Conservation (phyloP, 2,888 invertebrate species). For the Atethmia centrago region DNA sequence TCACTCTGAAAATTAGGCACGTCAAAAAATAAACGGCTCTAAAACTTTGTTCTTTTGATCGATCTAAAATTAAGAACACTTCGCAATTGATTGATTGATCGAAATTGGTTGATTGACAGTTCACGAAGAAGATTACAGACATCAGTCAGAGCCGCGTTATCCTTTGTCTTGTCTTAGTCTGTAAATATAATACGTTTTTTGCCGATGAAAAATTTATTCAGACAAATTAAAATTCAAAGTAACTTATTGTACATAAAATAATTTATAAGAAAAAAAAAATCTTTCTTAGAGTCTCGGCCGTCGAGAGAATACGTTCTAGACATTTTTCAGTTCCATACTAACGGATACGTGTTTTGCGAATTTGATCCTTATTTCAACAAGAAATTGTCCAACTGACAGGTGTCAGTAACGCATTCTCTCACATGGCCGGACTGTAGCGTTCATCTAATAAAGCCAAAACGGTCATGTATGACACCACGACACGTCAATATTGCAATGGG, state of each 20-base stretch:
- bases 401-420: too few species aligned
- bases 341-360: too few species aligned
- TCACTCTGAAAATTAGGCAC: neutral
- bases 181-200: slow-evolving; percentile 1
- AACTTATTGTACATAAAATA: neutral
- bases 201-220: neutral
- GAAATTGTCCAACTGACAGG: too few species aligned
- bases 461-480: neutral
- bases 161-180: slow-evolving; percentile 11
- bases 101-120: slow-evolving; percentile 32
- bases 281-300: neutral
- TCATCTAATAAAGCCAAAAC: neutral
- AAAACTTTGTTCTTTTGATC: slow-evolving; percentile 15
- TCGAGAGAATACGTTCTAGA: too few species aligned
- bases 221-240: neutral
- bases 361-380: too few species aligned
- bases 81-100: slow-evolving; percentile 36
- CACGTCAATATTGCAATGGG: neutral
- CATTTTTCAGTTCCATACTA: too few species aligned
- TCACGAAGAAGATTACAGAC: slow-evolving; percentile 13
- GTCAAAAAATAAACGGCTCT: neutral
- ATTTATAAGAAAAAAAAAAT: neutral
- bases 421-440: neutral
- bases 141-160: slow-evolving; percentile 10
- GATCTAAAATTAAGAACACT: slow-evolving; percentile 34